Base-by-base conservation (phyloP, 2,797 vertebrate genomes). In the Tangara arthus region DNA sequence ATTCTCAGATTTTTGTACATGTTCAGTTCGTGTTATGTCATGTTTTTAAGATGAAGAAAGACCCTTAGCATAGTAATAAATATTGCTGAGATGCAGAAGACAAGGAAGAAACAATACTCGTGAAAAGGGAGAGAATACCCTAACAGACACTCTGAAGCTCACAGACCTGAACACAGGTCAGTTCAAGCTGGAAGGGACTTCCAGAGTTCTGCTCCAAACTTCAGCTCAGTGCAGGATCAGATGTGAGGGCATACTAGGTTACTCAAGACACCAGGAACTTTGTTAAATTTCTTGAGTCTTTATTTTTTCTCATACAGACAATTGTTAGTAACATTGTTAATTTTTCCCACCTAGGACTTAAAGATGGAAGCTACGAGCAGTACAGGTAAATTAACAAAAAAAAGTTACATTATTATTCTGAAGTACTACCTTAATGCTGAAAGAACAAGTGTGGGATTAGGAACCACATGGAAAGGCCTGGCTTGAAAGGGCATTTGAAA, bases 311-410 rank as follows among this genome's bases (percentile, higher is more conserved):
- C 10, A 34, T 26, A 24, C 49, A 65, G 35, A 32, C 53, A 69
- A 19, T 21, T 23, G 11, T 84, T 82, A 34, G 34, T 97, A 96
- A 97, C 50, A 3, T 1, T 89, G 47, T 60, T 64, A 2, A 35
- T 87, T 96, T 92, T 97, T 92, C 97, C 97, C 95, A 92, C 98
- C 87, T 97, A 99, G 99, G 98, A 94, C 98, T 98, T 81, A 99
- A 98, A 97, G 98, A 98, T 59, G 98, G 98, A 97, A 99, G 98
- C 97, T 99, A 99, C 52, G 98, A 99, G 93, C 98, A 99, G 95
- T 99, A 99, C 99, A 99, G 99, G 99, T 99, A 99, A 76, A 65
- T 46, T 47, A 28, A 8, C 10, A 65, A 52, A 16, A 24, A 34
- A 14, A 23, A 28, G 3, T 82, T 75, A 20, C 24, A 27, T 49